Conservation (phyloP, 2,797 vertebrate species). For the Monodelphis domestica region DNA sequence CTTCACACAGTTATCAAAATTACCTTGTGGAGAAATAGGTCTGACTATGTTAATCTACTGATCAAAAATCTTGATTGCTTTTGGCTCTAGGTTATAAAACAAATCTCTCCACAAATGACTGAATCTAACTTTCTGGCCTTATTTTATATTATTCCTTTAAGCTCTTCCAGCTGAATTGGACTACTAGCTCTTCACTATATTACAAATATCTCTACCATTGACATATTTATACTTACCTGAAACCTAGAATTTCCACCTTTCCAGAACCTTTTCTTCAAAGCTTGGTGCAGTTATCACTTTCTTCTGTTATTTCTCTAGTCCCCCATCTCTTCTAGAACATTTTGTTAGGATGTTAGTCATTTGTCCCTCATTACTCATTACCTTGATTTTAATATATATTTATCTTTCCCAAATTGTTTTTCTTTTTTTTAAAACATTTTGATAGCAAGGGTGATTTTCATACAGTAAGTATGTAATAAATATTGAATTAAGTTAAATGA, state of each 20-base stretch:
- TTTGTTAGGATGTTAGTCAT: not conserved
- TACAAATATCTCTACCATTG: not conserved
- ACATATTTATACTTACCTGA: not conserved
- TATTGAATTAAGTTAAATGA: not conserved
- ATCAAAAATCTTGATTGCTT: not conserved
- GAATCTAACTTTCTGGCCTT: too few relatives aligned
- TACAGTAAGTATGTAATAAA: not conserved
- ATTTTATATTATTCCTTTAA: not conserved
- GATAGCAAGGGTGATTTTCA: not conserved
- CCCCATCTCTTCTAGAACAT: not conserved
- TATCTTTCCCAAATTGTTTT: not conserved
- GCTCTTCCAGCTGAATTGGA: not conserved
- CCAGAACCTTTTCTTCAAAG: not conserved
- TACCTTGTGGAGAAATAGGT: too few relatives aligned
- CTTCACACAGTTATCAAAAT: too few relatives aligned
- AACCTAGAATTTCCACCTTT: not conserved
- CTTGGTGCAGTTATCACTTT: not conserved
- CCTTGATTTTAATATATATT: not conserved
- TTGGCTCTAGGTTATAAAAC: not conserved
- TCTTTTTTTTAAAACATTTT: not conserved
- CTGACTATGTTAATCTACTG: too few relatives aligned
- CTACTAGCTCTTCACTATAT: not conserved
- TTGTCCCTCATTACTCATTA: not conserved
- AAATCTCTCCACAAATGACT: not conserved
- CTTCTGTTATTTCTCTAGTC: not conserved